Conservation (phyloP, 2,797 vertebrate genomes). For the Gallinago stenura region DNA sequence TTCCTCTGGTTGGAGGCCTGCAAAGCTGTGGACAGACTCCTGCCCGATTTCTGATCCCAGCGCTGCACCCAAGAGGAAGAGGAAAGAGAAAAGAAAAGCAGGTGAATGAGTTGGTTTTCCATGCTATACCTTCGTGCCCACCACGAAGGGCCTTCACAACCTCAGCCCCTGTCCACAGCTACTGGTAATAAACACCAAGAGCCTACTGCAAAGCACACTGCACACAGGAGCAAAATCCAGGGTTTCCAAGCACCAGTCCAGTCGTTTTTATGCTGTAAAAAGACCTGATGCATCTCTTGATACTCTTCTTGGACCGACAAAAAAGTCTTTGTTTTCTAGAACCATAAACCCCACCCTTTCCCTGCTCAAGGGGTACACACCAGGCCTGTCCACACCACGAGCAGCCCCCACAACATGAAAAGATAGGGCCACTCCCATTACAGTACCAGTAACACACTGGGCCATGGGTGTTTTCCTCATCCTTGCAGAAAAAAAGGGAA, state of each 20-base stretch:
- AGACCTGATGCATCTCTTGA: neutral
- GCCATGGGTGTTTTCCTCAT: neutral
- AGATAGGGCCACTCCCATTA: accelerated
- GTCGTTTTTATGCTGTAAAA: neutral
- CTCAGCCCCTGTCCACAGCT: neutral
- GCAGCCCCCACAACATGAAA: neutral
- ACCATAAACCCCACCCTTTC: accelerated
- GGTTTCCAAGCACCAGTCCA: neutral
- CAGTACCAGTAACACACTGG: neutral
- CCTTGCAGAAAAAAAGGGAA: neutral
- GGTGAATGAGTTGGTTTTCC: neutral
- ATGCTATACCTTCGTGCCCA: neutral
- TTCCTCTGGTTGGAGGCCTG: slow-evolving; percentile 95
- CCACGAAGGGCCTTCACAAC: neutral
- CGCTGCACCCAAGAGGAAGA: slow-evolving; percentile 76
- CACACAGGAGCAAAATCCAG: accelerated
- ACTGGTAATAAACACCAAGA: neutral
- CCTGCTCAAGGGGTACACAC: neutral
- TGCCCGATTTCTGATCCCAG: slow-evolving; percentile 95
- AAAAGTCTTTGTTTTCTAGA: neutral
- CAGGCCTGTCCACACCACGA: neutral
- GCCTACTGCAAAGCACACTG: neutral
- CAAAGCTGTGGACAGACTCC: slow-evolving; percentile 88
- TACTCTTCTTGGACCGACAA: neutral
- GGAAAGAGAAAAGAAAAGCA: neutral